Conservation (phyloP, 2,888 invertebrate genomes). For the Lochmaea crataegi region DNA sequence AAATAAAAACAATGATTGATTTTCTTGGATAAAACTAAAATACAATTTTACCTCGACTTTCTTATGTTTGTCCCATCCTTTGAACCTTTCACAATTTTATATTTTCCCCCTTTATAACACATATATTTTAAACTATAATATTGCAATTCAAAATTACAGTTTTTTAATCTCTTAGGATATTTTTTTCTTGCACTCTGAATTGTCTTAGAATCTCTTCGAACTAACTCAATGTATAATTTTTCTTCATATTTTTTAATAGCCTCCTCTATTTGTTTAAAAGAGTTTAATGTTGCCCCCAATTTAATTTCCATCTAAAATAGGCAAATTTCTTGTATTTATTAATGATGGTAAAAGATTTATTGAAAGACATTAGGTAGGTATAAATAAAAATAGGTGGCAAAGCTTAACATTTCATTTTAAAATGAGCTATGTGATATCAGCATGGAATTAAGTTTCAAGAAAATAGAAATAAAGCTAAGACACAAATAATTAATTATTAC, state of each 20-base stretch:
- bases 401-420: no score
- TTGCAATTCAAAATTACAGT: background rate
- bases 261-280: background rate
- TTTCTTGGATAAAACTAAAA: no score
- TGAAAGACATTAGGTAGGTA: no score
- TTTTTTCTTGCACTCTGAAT: background rate
- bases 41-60: no score
- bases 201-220: no score
- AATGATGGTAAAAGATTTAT: background rate
- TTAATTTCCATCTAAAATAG: background rate
- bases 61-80: background rate
- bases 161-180: background rate
- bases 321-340: background rate
- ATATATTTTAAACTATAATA: background rate
- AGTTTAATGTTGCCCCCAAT: background rate
- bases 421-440: no score
- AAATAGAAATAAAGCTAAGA: no score
- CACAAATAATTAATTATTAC: no score
- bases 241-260: slow-evolving; percentile 2
- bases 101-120: background rate
- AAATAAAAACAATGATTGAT: no score
- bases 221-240: no score
- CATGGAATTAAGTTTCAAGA: no score
- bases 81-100: background rate
- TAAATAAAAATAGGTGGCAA: no score